Base-by-base conservation (phyloP, 2,888 invertebrate species). In the Drosophila tripunctata region DNA sequence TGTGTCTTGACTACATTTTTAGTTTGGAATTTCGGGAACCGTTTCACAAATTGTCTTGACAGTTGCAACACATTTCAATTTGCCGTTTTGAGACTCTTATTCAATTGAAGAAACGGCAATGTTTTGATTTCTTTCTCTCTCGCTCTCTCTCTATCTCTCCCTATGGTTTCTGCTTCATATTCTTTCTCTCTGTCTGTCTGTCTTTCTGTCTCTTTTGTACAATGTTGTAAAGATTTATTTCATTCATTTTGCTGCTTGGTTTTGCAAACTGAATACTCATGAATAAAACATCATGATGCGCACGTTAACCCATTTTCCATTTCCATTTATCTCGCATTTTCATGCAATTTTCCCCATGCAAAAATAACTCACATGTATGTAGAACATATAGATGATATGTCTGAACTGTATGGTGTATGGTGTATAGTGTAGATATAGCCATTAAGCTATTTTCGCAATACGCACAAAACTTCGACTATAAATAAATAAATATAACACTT, bases 401-500 rank as follows among this genome's bases (percentile, higher is more conserved):
- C 30, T 21, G 51, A 21, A n/a, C n/a, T n/a, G n/a, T n/a, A n/a
- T n/a, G n/a, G n/a, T n/a, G n/a, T n/a, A n/a, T n/a, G n/a, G n/a
- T n/a, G 27, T 51, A 19, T 21, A 35, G 40, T 51, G 19, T 21
- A 35, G 36, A 58, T 74, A 52, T 60, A 56, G 57, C 56, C 69
- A 73, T 67, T 73, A 74, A 60, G 61, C 58, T 66, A 64, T 74
- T 45, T 75, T 78, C 44, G 56, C 67, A 54, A 70, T 60, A 64
- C 67, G 41, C 61, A 24, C 15, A 44, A 47, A 65, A 63, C 52
- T 76, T 66, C 43, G 67, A 61, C 85, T 81, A 81, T 78, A 81
- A 81, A 81, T 81, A 81, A 81, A 81, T 85, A 81, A 82, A 81
- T 66, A 67, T 62, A 68, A 74, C 85, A 78, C 80, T 78, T 78